A percentile compares a stretch with the other conserved stretches of the same genome.
Evolutionary conservation across 2,888 invertebrate species (phyloP).

Genomic region (Luperina nickerlii): DNA sequence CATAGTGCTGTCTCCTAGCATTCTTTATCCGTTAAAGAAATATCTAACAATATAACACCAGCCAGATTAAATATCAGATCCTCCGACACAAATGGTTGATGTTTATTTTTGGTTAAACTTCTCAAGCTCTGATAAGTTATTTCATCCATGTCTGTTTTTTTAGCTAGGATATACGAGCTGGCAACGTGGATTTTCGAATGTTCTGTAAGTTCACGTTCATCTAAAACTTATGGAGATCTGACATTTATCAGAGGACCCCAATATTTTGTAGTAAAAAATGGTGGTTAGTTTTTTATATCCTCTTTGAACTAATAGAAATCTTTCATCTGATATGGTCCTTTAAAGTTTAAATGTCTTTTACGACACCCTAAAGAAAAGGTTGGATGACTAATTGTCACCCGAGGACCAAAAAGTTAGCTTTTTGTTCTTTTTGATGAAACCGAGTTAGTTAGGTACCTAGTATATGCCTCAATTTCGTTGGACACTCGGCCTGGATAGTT

Average conservation of each 20-base stretch:
- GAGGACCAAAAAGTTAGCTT: not conserved
- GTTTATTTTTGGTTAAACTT: conserved; percentile 37
- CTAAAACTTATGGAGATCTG: conserved; percentile 35
- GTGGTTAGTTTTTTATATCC: conserved; percentile 20
- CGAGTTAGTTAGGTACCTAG: not conserved
- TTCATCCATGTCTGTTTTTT: conserved; percentile 51
- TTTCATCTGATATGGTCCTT: conserved; percentile 44
- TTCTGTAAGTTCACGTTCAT: conserved; percentile 22
- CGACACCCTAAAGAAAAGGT: conserved; percentile 23
- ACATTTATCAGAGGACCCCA: conserved; percentile 42
- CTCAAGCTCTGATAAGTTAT: conserved; percentile 42
- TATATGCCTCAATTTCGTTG: not conserved
- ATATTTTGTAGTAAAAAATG: conserved; percentile 36
- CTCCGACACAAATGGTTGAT: conserved; percentile 15
- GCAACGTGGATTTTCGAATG: conserved; percentile 54
- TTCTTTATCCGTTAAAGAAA: not conserved
- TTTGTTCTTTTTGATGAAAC: conserved; percentile 12
- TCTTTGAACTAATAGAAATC: conserved; percentile 29
- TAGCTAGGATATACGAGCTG: conserved; percentile 35
- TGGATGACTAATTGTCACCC: conserved; percentile 25
- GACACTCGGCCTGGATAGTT: not conserved
- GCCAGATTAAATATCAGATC: conserved; percentile 23
- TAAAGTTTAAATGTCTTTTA: conserved; percentile 26
- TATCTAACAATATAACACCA: conserved; percentile 11
- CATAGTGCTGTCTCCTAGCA: not conserved